phyloP scores from a whole-genome alignment of 2,888 invertebrate genomes.

The Limnephilus auricula region DNA sequence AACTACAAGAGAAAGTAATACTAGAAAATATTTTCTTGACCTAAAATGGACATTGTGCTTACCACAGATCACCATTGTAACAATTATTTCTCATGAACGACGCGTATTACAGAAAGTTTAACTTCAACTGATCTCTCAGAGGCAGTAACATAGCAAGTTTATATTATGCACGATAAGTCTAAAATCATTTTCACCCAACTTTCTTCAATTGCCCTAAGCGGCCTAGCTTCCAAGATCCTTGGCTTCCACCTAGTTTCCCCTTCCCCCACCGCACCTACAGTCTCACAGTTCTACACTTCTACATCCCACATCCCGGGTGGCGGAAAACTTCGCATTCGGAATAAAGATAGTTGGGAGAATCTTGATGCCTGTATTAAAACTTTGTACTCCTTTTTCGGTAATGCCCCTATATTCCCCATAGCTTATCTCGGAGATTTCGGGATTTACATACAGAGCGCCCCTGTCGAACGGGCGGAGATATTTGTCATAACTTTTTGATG shows the following conservation, averaged over 20 bases:
- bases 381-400: constrained; percentile 58
- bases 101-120: no score
- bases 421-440: constrained; percentile 39
- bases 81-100: no score
- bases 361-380: constrained; percentile 61
- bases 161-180: not conserved
- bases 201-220: not conserved
- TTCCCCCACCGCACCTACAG: not conserved
- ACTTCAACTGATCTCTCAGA: no score
- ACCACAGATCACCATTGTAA: no score
- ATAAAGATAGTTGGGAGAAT: constrained; percentile 57
- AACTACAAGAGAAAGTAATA: no score
- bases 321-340: constrained; percentile 52
- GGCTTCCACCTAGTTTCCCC: not conserved
- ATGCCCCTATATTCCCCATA: constrained; percentile 30
- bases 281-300: not conserved
- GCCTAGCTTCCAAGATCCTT: not conserved
- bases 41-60: no score
- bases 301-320: not conserved
- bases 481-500: constrained; percentile 60
- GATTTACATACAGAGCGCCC: constrained; percentile 61
- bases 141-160: no score
- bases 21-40: no score
- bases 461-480: constrained; percentile 51
- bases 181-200: not conserved